Evolutionary conservation across 2,888 invertebrate genomes (phyloP).

Genomic region (Stramonita haemastoma): DNA sequence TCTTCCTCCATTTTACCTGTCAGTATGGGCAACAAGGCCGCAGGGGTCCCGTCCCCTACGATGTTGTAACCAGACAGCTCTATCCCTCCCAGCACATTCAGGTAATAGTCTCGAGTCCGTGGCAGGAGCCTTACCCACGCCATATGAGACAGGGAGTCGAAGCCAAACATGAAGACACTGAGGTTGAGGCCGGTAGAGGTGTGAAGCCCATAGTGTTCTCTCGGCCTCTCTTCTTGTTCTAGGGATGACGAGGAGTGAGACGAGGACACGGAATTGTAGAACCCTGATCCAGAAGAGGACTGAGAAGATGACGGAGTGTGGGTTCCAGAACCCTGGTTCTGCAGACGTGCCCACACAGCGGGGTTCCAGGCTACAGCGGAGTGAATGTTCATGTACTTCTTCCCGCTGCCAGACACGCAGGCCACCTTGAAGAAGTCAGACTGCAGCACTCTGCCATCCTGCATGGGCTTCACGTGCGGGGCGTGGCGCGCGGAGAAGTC

Average conservation of each 20-base stretch:
- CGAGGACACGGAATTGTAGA: background rate
- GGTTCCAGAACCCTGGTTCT: background rate
- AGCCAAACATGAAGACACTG: slow-evolving; percentile 69
- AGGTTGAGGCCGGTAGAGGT: slow-evolving; percentile 25
- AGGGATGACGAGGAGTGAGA: background rate
- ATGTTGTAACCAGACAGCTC: slow-evolving; percentile 83
- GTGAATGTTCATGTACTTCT: slow-evolving; percentile 84
- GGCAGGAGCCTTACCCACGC: slow-evolving; percentile 78
- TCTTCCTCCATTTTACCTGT: slow-evolving; percentile 90
- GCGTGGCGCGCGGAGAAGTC: slow-evolving; percentile 64
- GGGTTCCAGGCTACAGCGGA: slow-evolving; percentile 79
- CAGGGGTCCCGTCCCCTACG: slow-evolving; percentile 77
- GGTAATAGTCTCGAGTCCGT: slow-evolving; percentile 70
- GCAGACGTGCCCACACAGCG: slow-evolving; percentile 43
- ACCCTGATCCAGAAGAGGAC: background rate
- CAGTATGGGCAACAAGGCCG: slow-evolving; percentile 89
- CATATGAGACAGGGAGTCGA: slow-evolving; percentile 91
- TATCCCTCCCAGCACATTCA: slow-evolving; percentile 65
- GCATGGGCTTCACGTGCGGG: slow-evolving; percentile 58
- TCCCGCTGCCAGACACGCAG: slow-evolving; percentile 65
- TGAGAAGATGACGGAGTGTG: background rate
- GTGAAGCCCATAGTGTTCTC: background rate
- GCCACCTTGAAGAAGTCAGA: slow-evolving; percentile 72
- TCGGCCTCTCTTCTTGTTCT: background rate
- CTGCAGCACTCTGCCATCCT: slow-evolving; percentile 59